A percentile compares a stretch with the other conserved stretches of the same genome.
Evolutionary conservation across 2,797 vertebrate genomes (phyloP).

Genomic region (Ammospiza maritima): DNA sequence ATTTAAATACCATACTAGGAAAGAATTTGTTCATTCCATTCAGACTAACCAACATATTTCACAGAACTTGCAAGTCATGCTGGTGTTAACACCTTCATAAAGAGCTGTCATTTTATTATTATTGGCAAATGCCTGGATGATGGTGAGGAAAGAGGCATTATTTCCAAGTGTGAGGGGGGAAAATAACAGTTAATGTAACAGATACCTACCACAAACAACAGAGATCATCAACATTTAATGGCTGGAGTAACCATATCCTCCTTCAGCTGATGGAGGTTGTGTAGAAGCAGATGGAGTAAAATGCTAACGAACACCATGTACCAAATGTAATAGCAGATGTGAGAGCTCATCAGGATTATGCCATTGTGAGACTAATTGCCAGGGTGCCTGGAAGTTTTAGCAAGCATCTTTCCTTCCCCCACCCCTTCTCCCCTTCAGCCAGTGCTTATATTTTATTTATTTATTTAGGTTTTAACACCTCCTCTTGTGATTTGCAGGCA

Average conservation of each 20-base stretch:
- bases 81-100: background rate
- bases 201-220: slow-evolving; percentile 3
- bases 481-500: slow-evolving; percentile 14
- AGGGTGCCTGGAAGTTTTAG: slow-evolving; percentile 11
- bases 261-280: slow-evolving; percentile 1
- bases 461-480: slow-evolving; percentile 58
- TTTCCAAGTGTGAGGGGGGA: background rate
- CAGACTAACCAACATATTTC: background rate
- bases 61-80: background rate
- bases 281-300: slow-evolving; percentile 43
- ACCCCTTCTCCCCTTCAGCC: background rate
- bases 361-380: slow-evolving; percentile 28
- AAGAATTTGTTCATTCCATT: background rate
- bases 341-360: slow-evolving; percentile 38
- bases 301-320: background rate
- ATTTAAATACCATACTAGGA: background rate
- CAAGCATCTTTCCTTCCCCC: background rate
- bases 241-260: slow-evolving; percentile 35
- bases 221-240: slow-evolving; percentile 41
- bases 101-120: background rate
- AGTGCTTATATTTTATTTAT: slow-evolving; percentile 31
- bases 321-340: slow-evolving; percentile 26
- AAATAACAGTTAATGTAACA: slow-evolving; percentile 2
- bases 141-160: background rate
- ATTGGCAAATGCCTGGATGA: background rate